These are phyloP conservation scores for Mactromeris polynyma DNA, from an alignment of 2,888 invertebrate species.

Conservation along the genomic window DNA sequence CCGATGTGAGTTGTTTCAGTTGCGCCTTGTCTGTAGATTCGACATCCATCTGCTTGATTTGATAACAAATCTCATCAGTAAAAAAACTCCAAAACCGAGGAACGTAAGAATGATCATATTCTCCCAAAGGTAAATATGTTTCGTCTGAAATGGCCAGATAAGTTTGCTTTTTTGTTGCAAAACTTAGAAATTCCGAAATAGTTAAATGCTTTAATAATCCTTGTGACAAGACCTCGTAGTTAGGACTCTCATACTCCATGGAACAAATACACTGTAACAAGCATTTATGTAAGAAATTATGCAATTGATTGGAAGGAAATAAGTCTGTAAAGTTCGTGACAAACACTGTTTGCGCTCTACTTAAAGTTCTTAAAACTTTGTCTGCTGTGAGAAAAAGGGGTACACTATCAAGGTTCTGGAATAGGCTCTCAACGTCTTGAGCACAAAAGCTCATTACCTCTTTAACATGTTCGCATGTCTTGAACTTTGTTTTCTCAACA, in stretches of 20 bases:
- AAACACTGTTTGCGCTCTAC: background rate
- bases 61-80: background rate
- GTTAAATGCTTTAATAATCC: background rate
- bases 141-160: background rate
- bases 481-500: background rate
- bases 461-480: background rate
- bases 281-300: background rate
- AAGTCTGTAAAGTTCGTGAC: conserved; percentile 7
- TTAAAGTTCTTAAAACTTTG: background rate
- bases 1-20: background rate
- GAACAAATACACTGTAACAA: background rate
- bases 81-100: background rate
- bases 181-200: background rate
- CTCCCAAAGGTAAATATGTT: background rate
- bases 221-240: background rate
- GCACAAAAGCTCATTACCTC: background rate
- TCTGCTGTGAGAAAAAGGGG: conserved; percentile 11
- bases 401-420: background rate
- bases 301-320: background rate
- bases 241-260: background rate
- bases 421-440: background rate
- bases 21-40: background rate
- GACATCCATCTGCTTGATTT: background rate
- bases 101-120: background rate
- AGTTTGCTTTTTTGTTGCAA: background rate